phyloP scores from a whole-genome alignment of 2,113 vertebrate genomes.

The Crotophaga sulcirostris region DNA sequence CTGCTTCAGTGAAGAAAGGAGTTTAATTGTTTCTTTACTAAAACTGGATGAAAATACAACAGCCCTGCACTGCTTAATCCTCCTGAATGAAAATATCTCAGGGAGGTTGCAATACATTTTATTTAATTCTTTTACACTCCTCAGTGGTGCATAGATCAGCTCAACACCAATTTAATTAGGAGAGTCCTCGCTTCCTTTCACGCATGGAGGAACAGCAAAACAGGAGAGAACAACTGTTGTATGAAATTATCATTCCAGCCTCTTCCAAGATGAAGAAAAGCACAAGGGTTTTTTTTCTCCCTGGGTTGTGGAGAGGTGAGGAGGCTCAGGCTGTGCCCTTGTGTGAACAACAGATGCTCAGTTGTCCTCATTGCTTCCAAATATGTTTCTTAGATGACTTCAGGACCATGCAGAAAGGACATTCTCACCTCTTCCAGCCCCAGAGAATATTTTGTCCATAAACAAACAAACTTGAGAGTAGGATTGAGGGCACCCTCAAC shows the following conservation, averaged over 20 bases:
- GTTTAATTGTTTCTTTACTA: background rate
- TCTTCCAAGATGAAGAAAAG: background rate
- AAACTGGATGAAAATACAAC: background rate
- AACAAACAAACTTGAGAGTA: background rate
- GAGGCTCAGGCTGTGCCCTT: background rate
- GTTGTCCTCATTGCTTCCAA: background rate
- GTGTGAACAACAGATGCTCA: background rate
- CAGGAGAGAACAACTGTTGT: background rate
- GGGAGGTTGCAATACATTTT: background rate
- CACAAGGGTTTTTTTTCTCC: background rate
- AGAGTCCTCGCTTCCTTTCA: background rate
- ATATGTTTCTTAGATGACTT: background rate
- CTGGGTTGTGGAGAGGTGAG: background rate
- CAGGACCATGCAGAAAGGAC: background rate
- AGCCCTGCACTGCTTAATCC: background rate
- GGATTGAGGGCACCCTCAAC: no score
- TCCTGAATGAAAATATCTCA: background rate
- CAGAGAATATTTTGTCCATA: background rate
- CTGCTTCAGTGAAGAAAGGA: background rate
- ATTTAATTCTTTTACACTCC: background rate
- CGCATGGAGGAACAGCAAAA: background rate
- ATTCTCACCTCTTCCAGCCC: background rate
- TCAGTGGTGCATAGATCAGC: background rate
- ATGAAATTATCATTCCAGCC: background rate
- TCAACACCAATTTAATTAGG: background rate